phyloP scores from a whole-genome alignment of 2,888 invertebrate genomes.

The Pristionchus maxplancki region DNA sequence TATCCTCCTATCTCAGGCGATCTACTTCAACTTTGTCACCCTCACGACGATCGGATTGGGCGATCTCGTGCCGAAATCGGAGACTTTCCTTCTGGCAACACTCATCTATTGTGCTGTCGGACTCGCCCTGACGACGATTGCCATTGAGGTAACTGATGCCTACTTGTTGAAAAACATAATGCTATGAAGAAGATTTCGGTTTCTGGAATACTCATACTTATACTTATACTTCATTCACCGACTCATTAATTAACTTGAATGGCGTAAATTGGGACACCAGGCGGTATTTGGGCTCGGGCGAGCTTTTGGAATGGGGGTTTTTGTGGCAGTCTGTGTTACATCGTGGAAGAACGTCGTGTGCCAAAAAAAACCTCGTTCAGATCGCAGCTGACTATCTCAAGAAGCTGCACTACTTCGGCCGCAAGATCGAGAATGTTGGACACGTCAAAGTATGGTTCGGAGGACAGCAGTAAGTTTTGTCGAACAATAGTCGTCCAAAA shows the following conservation, averaged over 20 bases:
- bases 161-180: background rate
- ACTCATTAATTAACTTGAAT: too few relatives aligned
- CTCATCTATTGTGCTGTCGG: conserved; percentile 73
- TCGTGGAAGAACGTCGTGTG: too few relatives aligned
- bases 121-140: conserved; percentile 73
- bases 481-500: too few relatives aligned
- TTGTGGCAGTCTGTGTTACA: too few relatives aligned
- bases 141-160: conserved; percentile 60
- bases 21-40: conserved; percentile 76
- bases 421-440: conserved; percentile 74
- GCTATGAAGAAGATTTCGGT: too few relatives aligned
- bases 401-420: conserved; percentile 74
- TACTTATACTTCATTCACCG: too few relatives aligned
- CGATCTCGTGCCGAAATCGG: conserved; percentile 73
- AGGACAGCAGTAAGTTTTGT: conserved; percentile 66
- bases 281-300: too few relatives aligned
- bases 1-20: conserved; percentile 59
- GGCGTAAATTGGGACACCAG: too few relatives aligned
- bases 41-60: conserved; percentile 74
- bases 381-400: conserved; percentile 74
- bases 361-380: too few relatives aligned
- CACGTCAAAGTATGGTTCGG: conserved; percentile 76
- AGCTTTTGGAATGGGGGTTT: too few relatives aligned
- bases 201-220: too few relatives aligned
- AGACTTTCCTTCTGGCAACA: conserved; percentile 65